Conservation (phyloP, 2,113 vertebrate genomes). For the Triplophysa dalaica region DNA sequence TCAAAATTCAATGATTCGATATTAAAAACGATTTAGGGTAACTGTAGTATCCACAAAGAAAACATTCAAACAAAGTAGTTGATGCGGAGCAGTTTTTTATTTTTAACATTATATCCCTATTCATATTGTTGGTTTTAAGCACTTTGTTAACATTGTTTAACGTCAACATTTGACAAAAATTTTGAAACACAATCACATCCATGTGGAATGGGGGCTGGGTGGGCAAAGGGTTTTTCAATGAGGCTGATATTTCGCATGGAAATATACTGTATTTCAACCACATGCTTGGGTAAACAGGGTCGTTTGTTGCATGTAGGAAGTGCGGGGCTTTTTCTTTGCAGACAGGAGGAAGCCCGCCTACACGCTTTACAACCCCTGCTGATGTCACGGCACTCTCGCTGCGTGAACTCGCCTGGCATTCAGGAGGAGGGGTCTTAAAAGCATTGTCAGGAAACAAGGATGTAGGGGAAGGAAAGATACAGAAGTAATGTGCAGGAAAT, state of each 20-base stretch:
- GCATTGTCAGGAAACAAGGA: not conserved
- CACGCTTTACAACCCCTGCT: constrained; percentile 1
- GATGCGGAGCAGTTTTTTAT: no score
- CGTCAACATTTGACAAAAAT: no score
- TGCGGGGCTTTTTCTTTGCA: not conserved
- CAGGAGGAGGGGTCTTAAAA: constrained; percentile 3
- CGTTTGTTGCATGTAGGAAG: constrained; percentile 4
- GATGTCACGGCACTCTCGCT: not conserved
- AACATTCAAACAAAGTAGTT: no score
- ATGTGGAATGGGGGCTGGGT: no score
- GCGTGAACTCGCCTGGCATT: constrained; percentile 1
- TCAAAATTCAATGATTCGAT: no score
- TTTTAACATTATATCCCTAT: no score
- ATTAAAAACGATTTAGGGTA: no score
- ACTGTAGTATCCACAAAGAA: no score
- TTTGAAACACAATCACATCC: no score
- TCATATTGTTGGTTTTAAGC: no score
- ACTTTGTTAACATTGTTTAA: no score
- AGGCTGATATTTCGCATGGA: not conserved
- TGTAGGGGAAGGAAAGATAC: not conserved
- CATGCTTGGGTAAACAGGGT: not conserved
- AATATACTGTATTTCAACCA: not conserved
- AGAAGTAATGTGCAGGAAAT: not conserved
- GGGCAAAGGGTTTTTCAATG: no score
- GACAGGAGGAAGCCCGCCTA: constrained; percentile 26